Percentiles rank a stretch among this genome's conserved stretches.
These are phyloP conservation scores for Zoanthus solanderi DNA, from an alignment of 92 coral and sea anemone species.

Conservation along the genomic window DNA sequence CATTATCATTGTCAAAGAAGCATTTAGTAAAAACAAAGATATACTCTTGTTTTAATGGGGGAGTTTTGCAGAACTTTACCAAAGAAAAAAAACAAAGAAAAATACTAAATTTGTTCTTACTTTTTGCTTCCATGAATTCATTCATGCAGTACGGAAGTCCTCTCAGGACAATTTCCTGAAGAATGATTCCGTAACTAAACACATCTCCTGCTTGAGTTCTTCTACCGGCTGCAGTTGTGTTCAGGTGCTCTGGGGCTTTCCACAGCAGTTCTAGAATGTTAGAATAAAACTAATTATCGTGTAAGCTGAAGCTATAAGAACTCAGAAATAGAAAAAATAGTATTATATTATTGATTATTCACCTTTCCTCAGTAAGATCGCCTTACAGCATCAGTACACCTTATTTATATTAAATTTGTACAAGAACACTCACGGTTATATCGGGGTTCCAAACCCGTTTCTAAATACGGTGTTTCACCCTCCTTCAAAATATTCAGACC, in stretches of 20 bases:
- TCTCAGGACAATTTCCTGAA: conserved; percentile 88
- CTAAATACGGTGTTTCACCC: conserved; percentile 67
- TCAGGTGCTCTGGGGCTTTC: conserved; percentile 88
- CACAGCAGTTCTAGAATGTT: conserved; percentile 73
- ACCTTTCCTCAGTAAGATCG: too few relatives aligned
- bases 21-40: too few relatives aligned
- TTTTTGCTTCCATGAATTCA: conserved; percentile 81
- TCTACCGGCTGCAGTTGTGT: conserved; percentile 40
- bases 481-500: conserved; percentile 82
- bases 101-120: conserved; percentile 45
- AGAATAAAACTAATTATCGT: too few relatives aligned
- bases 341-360: too few relatives aligned
- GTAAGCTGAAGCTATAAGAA: too few relatives aligned
- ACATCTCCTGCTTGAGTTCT: conserved; percentile 87
- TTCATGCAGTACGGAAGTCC: conserved; percentile 82
- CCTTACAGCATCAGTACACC: too few relatives aligned
- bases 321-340: too few relatives aligned
- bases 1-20: too few relatives aligned
- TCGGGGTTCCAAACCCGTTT: conserved; percentile 71
- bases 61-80: too few relatives aligned
- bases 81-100: not conserved
- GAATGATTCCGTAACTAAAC: conserved; percentile 87
- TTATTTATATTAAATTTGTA: not conserved
- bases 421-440: conserved; percentile 57
- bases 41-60: too few relatives aligned